Evolutionary conservation across 1,140 invertebrate genomes (phyloP), one percentile per base, ranked within the genome.

Genomic region (Micrasema longulum): DNA sequence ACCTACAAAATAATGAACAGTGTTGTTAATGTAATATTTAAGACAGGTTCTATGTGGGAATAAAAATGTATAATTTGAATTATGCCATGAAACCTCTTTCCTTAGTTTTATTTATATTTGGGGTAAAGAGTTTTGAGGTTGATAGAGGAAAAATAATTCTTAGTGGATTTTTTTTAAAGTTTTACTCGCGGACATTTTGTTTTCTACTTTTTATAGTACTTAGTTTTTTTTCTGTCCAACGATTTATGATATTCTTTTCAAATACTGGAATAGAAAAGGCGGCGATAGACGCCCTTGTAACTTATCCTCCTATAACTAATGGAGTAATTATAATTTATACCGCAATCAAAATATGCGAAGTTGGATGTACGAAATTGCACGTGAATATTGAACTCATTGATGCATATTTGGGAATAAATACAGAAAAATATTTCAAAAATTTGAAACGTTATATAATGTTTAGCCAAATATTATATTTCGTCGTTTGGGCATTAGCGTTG

Each of bases 381-480:
- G 31, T 36, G 16, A 57, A 57, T 36, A 57, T 57, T 36, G 26
- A 57, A 10, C 7, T 57, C 5, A 57, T 57, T n/a, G 53, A 57
- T 36, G 20, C 14, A 7, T 36, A 16, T 18, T 31, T 57, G 6
- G n/a, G 7, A 3, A 7, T 57, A n/a, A 31, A 57, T 18, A 36
- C n/a, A 38, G 26, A 57, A 16, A 57, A 57, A 57, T 36, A 35
- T 14, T 57, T 36, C 26, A 57, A n/a, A 18, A 7, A 11, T 14
- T 38, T 57, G 31, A 57, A 35, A 57, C 35, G 36, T 14, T 57
- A 57, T 14, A 35, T 57, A 0, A 57, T 36, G 6, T 36, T 16
- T 36, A 18, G 10, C 0, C 12, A 36, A 38, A 36, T 31, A 10
- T 16, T 57, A 9, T 36, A 35, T 14, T 36, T 57, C 10, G 9